Percentiles rank a stretch among this genome's conserved stretches.
Conservation (phyloP, 2,113 vertebrate species). For the Pseudopodoces humilis region DNA sequence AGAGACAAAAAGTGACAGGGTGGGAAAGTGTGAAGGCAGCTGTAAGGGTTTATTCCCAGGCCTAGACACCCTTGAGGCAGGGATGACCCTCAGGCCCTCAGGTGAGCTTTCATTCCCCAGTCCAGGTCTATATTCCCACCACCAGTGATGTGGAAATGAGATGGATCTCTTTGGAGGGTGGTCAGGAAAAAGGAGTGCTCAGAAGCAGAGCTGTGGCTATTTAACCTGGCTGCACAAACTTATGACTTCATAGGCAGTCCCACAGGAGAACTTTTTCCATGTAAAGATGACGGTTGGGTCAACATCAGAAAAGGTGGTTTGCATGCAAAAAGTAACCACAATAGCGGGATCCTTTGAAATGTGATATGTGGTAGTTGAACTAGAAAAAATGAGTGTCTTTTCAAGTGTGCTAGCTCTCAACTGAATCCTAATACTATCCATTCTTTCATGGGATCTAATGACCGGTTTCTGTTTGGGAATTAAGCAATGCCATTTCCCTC, state of each 20-base stretch:
- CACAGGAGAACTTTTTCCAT: neutral
- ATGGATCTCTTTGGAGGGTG: neutral
- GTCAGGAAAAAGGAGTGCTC: neutral
- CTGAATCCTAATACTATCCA: neutral
- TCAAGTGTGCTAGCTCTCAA: neutral
- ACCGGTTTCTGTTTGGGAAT: slow-evolving; percentile 4
- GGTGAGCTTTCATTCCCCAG: accelerated
- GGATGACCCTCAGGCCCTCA: neutral
- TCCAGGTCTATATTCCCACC: neutral
- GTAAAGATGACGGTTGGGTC: neutral
- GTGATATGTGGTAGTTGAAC: neutral
- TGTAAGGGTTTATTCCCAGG: neutral
- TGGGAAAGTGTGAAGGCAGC: neutral
- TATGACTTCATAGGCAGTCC: neutral
- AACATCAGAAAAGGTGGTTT: neutral
- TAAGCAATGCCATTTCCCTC: slow-evolving; percentile 34
- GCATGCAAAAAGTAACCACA: neutral
- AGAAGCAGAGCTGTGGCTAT: neutral
- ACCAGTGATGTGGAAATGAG: neutral
- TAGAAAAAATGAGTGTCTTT: neutral
- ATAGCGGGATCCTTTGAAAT: neutral
- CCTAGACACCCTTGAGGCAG: neutral
- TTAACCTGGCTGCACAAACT: neutral
- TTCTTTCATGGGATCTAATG: slow-evolving; percentile 3
- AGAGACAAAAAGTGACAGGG: neutral